A percentile compares a stretch with the other conserved stretches of the same genome.
phyloP scores from a whole-genome alignment of 2,113 vertebrate species.

The Psophia crepitans region DNA sequence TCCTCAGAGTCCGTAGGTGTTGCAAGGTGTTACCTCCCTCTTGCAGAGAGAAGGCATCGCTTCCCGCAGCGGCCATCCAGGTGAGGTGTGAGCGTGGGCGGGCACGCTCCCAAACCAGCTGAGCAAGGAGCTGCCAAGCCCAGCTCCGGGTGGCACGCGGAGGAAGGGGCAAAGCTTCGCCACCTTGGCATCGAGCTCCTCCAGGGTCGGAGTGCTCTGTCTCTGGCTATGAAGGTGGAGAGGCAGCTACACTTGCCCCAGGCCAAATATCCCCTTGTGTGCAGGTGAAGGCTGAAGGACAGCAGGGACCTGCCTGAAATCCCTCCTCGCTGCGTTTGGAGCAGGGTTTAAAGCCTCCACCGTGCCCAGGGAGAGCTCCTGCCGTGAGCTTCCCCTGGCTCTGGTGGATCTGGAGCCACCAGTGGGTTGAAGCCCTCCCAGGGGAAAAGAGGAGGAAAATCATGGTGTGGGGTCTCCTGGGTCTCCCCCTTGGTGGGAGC shows the following conservation, averaged over 20 bases:
- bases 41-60: background rate
- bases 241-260: background rate
- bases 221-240: background rate
- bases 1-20: background rate
- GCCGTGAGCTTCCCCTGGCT: background rate
- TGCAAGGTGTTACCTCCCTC: background rate
- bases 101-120: background rate
- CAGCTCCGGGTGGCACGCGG: background rate
- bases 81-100: background rate
- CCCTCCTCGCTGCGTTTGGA: background rate
- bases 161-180: background rate
- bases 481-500: rapidly evolving
- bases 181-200: background rate
- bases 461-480: rapidly evolving
- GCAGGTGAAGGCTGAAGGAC: background rate
- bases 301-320: background rate
- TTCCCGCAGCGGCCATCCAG: rapidly evolving
- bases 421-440: background rate
- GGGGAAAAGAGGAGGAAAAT: background rate
- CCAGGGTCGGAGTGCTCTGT: background rate
- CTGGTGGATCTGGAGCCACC: background rate
- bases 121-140: background rate
- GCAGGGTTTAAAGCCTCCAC: background rate
- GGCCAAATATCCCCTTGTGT: background rate
- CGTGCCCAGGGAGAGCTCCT: rapidly evolving